A percentile compares a stretch with the other conserved stretches of the same genome.
Conservation (phyloP, 2,113 vertebrate genomes). For the Upupa epops region DNA sequence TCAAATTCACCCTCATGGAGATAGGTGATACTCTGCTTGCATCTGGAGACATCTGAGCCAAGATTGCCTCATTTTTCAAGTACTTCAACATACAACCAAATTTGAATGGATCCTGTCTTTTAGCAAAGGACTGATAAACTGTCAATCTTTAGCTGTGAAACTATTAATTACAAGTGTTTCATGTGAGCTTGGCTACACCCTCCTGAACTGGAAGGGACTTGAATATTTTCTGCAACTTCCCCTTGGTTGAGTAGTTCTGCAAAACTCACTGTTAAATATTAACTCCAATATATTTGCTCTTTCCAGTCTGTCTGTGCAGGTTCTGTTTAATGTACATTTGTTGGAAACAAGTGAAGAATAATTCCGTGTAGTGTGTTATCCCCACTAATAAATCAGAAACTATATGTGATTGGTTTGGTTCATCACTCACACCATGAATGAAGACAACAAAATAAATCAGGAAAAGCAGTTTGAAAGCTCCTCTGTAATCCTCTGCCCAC, state of each 20-base stretch:
- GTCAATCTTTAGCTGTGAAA: neutral
- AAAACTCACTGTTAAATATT: constrained; percentile 1
- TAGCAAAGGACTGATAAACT: neutral
- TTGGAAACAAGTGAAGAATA: neutral
- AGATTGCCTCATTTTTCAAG: neutral
- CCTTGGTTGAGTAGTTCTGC: neutral
- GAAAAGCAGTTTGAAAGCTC: neutral
- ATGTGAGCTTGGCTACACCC: neutral
- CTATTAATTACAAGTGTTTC: neutral
- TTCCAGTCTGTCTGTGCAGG: neutral
- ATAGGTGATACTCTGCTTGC: rapidly evolving
- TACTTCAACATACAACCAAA: neutral
- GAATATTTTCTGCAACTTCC: neutral
- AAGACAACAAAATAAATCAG: neutral
- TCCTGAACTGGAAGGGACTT: neutral
- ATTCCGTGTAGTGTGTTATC: neutral
- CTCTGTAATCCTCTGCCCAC: neutral
- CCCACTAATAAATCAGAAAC: neutral
- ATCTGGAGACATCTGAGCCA: neutral
- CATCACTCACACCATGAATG: neutral
- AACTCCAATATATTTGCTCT: neutral
- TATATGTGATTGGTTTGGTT: neutral
- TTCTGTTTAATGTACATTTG: neutral
- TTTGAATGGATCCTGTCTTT: neutral
- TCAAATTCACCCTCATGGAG: neutral